Percentiles rank a stretch among this genome's conserved stretches.
Evolutionary conservation across 2,113 vertebrate species (phyloP).

Genomic region (Gnathonemus echidnorhynchus): DNA sequence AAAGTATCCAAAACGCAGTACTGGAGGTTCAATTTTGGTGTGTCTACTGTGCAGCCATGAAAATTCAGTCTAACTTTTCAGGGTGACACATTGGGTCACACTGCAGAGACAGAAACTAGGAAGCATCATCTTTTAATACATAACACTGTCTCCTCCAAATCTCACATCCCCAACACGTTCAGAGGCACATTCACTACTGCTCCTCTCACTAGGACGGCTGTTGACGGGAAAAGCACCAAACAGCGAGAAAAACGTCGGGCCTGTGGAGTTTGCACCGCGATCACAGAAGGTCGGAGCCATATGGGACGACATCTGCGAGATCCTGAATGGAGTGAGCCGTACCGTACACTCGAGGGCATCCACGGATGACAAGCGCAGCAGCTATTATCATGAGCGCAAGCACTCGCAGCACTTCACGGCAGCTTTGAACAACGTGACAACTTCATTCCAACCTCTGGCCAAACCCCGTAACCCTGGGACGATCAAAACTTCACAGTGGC

Average conservation of each 20-base stretch:
- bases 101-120: neutral
- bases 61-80: neutral
- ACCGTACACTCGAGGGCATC: neutral
- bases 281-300: neutral
- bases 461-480: neutral
- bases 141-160: neutral
- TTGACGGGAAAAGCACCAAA: neutral
- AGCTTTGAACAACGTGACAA: neutral
- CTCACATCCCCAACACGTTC: neutral
- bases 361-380: neutral
- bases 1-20: neutral
- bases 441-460: neutral
- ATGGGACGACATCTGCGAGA: constrained; percentile 11
- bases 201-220: neutral
- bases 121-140: neutral
- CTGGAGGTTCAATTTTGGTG: neutral
- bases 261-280: neutral
- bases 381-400: neutral
- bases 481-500: neutral
- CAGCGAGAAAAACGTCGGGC: neutral
- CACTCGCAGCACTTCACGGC: neutral
- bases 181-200: neutral
- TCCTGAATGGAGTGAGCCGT: neutral
- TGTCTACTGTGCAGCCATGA: neutral
- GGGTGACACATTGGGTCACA: neutral